A percentile compares a stretch with the other conserved stretches of the same genome.
These are phyloP conservation scores for Lamellibrachia satsuma DNA, from an alignment of 2,888 invertebrate species.

Conservation along the genomic window DNA sequence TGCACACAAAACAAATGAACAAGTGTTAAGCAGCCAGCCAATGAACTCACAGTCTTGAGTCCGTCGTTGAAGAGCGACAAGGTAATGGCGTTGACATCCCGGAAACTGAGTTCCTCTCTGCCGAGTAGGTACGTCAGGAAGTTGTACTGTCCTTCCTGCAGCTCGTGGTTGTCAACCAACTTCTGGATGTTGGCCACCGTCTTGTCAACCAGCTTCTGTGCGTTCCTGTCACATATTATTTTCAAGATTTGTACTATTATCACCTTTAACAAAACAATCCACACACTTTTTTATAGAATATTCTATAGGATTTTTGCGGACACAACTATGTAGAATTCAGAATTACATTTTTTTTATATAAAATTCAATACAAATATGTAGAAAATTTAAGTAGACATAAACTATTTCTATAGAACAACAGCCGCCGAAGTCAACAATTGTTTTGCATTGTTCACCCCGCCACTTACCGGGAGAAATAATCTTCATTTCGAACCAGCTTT, in stretches of 20 bases:
- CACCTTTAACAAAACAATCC: no score
- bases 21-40: neutral
- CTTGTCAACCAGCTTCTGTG: conserved; percentile 52
- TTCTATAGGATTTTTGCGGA: no score
- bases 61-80: conserved; percentile 82
- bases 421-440: neutral
- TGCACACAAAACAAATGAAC: neutral
- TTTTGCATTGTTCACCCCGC: neutral
- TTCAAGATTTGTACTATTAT: no score
- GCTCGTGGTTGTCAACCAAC: conserved; percentile 67
- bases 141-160: conserved; percentile 61
- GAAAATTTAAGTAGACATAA: no score
- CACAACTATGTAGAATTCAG: no score
- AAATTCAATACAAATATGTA: no score
- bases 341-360: no score
- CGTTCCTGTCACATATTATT: conserved; percentile 44
- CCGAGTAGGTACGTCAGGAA: conserved; percentile 68
- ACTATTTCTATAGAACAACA: no score
- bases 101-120: conserved; percentile 63
- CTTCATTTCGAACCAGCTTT: conserved; percentile 68
- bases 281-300: no score
- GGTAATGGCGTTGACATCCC: conserved; percentile 76
- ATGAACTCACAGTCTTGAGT: conserved; percentile 78
- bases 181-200: conserved; percentile 60
- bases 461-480: conserved; percentile 77